Conservation (phyloP, 1,140 invertebrate species). For the Drosophila sulfurigaster region DNA sequence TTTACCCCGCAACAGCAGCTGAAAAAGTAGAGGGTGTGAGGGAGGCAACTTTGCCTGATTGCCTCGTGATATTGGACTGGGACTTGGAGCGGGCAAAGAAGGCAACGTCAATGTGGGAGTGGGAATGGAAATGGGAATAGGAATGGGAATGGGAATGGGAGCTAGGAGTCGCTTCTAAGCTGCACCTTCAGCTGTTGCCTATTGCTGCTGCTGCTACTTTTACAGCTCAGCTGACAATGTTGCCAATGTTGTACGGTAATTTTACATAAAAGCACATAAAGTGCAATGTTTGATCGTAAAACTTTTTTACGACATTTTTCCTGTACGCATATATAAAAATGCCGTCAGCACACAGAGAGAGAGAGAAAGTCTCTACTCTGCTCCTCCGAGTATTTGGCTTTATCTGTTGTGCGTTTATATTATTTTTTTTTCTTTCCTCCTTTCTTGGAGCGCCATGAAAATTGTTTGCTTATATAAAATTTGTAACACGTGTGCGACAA, state of each 20-base stretch:
- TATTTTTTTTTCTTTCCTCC: conserved; percentile 49
- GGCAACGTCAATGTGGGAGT: neutral
- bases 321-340: conserved; percentile 81
- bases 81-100: neutral
- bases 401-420: conserved; percentile 77
- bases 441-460: conserved; percentile 36
- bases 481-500: conserved; percentile 77
- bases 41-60: conserved; percentile 76
- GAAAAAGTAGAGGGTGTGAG: conserved; percentile 3
- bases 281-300: conserved; percentile 84
- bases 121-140: conserved; percentile 5
- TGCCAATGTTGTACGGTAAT: conserved; percentile 82
- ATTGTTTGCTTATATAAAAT: conserved; percentile 79
- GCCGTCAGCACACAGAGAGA: conserved; percentile 40
- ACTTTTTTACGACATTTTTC: conserved; percentile 84
- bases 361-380: conserved; percentile 2
- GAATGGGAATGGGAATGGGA: neutral
- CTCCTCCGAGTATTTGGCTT: conserved; percentile 71
- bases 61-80: conserved; percentile 66
- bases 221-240: conserved; percentile 83
- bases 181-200: conserved; percentile 53
- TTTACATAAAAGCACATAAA: conserved; percentile 84
- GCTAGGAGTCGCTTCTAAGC: conserved; percentile 16
- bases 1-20: conserved; percentile 49
- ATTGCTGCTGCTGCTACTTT: conserved; percentile 74